Conservation (phyloP, 1,140 invertebrate genomes). For the Papilio dardanus region DNA sequence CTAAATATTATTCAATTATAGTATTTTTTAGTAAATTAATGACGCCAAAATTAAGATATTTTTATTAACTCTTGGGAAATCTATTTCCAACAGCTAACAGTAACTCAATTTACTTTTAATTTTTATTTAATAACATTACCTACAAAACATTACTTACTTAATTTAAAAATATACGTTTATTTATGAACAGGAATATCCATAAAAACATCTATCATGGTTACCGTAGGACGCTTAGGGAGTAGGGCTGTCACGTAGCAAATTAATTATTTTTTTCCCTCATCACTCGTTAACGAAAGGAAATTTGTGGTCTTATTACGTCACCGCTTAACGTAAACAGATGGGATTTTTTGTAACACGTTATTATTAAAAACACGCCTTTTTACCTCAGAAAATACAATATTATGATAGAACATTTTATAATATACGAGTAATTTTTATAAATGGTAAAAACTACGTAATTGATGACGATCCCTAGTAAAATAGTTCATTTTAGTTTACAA, state of each 20-base stretch:
- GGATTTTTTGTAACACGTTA: neutral
- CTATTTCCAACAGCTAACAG: no score
- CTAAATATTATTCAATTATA: no score
- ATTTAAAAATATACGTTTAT: neutral
- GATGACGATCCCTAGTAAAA: no score
- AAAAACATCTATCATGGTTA: conserved; percentile 2
- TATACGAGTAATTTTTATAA: neutral
- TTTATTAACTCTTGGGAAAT: no score
- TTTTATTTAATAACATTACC: no score
- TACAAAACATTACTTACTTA: no score
- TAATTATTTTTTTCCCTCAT: conserved; percentile 25
- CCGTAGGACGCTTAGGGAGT: neutral
- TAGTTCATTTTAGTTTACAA: neutral
- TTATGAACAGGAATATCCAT: neutral
- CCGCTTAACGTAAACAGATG: conserved; percentile 20
- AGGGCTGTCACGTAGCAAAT: neutral
- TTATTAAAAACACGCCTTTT: neutral
- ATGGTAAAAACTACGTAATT: no score
- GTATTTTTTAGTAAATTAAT: no score
- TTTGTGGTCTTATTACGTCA: conserved; percentile 9
- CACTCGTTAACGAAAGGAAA: conserved; percentile 7
- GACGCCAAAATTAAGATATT: no score
- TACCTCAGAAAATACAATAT: neutral
- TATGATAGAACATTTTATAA: neutral
- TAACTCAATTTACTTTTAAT: no score